A percentile compares a stretch with the other conserved stretches of the same genome.
Conservation (phyloP, 1,140 invertebrate species). For the Artemia franciscana region DNA sequence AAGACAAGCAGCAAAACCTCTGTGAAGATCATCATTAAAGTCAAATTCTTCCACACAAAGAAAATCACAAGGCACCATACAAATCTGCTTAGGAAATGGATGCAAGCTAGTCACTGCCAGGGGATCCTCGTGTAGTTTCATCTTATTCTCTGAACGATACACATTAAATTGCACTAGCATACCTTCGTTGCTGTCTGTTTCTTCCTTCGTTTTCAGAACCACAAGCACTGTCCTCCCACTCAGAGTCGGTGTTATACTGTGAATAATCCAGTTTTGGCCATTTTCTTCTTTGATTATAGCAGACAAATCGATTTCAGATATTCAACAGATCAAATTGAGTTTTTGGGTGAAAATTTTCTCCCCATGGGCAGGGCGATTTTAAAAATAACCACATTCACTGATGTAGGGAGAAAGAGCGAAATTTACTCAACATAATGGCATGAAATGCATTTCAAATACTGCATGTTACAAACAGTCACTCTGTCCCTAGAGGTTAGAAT, state of each 20-base stretch:
- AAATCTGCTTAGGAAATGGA: not conserved
- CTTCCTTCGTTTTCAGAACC: slow-evolving; percentile 25
- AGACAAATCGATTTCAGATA: no score
- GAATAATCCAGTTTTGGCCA: slow-evolving; percentile 24
- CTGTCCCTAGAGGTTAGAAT: no score
- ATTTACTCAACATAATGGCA: no score
- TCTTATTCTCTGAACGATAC: slow-evolving; percentile 13
- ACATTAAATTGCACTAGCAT: slow-evolving; percentile 21
- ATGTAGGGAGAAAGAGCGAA: no score
- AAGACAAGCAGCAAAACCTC: not conserved
- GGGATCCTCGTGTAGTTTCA: slow-evolving; percentile 18
- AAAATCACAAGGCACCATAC: not conserved
- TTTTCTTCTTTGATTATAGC: slow-evolving; percentile 20
- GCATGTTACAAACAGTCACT: no score
- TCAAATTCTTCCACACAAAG: not conserved
- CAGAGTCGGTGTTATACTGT: slow-evolving; percentile 32
- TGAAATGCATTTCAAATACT: no score
- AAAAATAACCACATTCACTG: no score
- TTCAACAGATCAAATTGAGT: no score
- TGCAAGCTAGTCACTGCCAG: slow-evolving; percentile 10
- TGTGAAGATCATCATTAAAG: not conserved
- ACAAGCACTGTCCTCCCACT: slow-evolving; percentile 37
- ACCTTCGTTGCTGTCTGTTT: slow-evolving; percentile 14
- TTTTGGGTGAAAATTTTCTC: no score
- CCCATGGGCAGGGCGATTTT: no score